phyloP scores from a whole-genome alignment of 1,140 invertebrate genomes.

The Euura lappo region DNA sequence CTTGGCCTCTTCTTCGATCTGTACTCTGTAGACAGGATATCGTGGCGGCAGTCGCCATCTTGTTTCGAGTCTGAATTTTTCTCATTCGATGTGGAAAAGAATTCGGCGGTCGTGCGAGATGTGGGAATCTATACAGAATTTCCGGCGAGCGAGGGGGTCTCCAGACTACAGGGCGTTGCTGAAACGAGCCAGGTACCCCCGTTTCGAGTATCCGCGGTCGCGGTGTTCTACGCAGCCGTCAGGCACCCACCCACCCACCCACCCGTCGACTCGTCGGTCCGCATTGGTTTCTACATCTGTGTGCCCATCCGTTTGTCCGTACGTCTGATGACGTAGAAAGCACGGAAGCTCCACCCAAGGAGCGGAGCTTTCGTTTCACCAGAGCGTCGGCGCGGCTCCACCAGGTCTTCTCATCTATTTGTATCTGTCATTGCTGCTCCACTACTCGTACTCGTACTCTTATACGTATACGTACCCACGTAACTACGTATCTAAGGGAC shows the following conservation, averaged over 20 bases:
- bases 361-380: conserved; percentile 12
- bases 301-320: conserved; percentile 46
- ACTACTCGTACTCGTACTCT: conserved; percentile 13
- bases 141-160: conserved; percentile 21
- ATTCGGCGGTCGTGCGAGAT: too few relatives aligned
- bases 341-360: conserved; percentile 54
- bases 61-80: too few relatives aligned
- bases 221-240: conserved; percentile 33
- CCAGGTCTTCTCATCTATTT: conserved; percentile 52
- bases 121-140: not conserved
- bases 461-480: conserved; percentile 22
- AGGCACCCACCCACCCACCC: conserved; percentile 15
- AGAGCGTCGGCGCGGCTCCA: conserved; percentile 4
- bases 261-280: conserved; percentile 26
- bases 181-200: not conserved
- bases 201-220: not conserved
- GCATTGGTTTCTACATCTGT: conserved; percentile 60
- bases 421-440: conserved; percentile 58
- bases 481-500: not conserved
- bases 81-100: too few relatives aligned
- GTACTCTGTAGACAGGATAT: too few relatives aligned
- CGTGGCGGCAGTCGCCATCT: too few relatives aligned
- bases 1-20: too few relatives aligned
- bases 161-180: not conserved
- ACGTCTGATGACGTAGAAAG: conserved; percentile 50